phyloP scores from a whole-genome alignment of 2,113 vertebrate species.

The Psephotus haematonotus region DNA sequence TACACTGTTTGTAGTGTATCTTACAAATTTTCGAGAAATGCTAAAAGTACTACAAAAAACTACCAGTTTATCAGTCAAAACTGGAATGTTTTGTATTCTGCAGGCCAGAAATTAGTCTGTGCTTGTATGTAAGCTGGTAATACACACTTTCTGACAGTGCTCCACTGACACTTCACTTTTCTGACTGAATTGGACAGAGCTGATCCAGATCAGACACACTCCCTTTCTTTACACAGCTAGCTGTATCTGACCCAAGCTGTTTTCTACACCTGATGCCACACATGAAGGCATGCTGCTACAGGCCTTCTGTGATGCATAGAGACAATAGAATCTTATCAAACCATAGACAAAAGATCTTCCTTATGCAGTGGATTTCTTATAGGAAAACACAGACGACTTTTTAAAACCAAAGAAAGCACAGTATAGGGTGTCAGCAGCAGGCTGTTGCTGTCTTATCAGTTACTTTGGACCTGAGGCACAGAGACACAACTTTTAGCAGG shows the following conservation, averaged over 20 bases:
- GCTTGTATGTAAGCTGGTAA: neutral
- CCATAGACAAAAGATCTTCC: neutral
- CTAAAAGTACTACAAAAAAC: neutral
- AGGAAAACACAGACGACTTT: neutral
- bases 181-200: neutral
- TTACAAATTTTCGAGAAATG: neutral
- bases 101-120: neutral
- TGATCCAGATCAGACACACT: neutral
- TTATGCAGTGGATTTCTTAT: neutral
- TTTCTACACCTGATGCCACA: neutral
- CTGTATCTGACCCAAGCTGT: neutral
- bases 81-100: neutral
- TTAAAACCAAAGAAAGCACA: neutral
- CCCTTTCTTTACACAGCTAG: neutral
- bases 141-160: neutral
- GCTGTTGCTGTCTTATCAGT: fast-evolving
- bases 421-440: neutral
- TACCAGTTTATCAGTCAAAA: neutral
- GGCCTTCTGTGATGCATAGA: neutral
- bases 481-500: neutral
- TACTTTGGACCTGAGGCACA: neutral
- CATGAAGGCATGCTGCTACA: neutral
- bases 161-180: neutral
- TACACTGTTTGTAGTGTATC: neutral
- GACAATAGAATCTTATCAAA: neutral